Conservation (phyloP, 2,888 invertebrate genomes). For the Nysson spinosus region DNA sequence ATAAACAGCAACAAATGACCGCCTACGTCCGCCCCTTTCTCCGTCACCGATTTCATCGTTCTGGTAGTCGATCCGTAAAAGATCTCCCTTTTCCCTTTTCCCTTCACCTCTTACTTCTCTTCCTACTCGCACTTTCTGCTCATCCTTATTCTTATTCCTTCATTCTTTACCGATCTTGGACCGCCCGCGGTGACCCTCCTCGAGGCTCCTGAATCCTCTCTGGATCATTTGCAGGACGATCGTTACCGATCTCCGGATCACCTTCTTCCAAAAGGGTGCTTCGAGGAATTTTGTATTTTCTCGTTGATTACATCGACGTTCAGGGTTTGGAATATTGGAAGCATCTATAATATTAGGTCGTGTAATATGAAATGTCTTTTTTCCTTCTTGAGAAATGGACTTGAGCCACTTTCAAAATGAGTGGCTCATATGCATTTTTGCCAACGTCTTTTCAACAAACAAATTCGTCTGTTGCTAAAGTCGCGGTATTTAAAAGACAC, state of each 20-base stretch:
- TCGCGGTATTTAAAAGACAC: too few species aligned
- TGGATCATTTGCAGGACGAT: slow-evolving; percentile 54
- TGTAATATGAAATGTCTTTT: too few species aligned
- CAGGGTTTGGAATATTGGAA: too few species aligned
- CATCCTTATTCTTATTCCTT: slow-evolving; percentile 29
- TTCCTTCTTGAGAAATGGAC: too few species aligned
- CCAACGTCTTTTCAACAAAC: too few species aligned
- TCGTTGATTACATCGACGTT: too few species aligned
- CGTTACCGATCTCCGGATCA: slow-evolving; percentile 41
- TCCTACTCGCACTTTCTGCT: slow-evolving; percentile 34
- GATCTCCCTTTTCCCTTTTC: slow-evolving; percentile 26
- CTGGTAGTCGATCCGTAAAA: slow-evolving; percentile 68
- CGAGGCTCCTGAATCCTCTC: slow-evolving; percentile 44
- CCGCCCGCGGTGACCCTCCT: slow-evolving; percentile 53
- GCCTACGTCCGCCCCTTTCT: slow-evolving; percentile 67
- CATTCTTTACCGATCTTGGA: slow-evolving; percentile 43
- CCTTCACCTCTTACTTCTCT: slow-evolving; percentile 20
- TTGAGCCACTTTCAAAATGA: too few species aligned
- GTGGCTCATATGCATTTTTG: too few species aligned
- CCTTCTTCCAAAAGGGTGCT: slow-evolving; percentile 4
- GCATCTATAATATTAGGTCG: too few species aligned
- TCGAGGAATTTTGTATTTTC: too few species aligned
- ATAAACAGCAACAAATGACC: slow-evolving; percentile 75
- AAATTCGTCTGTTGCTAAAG: too few species aligned
- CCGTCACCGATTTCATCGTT: slow-evolving; percentile 68